These are phyloP conservation scores for Ceratoteleas bidentatus DNA, from an alignment of 1,140 invertebrate genomes.

Conservation along the genomic window DNA sequence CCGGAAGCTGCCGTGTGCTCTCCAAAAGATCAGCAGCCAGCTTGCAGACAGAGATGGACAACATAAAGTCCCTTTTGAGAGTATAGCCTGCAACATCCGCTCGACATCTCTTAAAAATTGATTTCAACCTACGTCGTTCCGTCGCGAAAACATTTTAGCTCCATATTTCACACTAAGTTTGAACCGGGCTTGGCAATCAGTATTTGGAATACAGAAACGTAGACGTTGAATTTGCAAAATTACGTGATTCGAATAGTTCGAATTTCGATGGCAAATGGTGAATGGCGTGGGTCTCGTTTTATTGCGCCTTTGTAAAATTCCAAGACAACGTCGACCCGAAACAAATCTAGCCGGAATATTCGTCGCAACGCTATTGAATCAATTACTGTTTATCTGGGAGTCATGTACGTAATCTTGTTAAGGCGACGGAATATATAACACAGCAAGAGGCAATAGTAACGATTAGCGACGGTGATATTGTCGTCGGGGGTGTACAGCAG, in stretches of 20 bases:
- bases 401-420: background rate
- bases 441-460: constrained; percentile 11
- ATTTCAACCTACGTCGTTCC: constrained; percentile 63
- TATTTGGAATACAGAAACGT: constrained; percentile 7
- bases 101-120: constrained; percentile 74
- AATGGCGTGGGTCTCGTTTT: too few species aligned
- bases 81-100: constrained; percentile 69
- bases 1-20: constrained; percentile 45
- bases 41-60: constrained; percentile 57
- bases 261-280: background rate
- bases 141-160: constrained; percentile 22
- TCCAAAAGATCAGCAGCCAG: constrained; percentile 47
- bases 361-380: too few species aligned
- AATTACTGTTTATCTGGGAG: too few species aligned
- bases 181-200: constrained; percentile 16
- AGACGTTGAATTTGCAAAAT: constrained; percentile 11
- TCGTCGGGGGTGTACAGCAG: constrained; percentile 26
- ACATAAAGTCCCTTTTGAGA: constrained; percentile 61
- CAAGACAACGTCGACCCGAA: too few species aligned
- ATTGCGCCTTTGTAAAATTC: too few species aligned
- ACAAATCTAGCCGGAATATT: too few species aligned
- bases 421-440: background rate
- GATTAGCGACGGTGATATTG: constrained; percentile 38
- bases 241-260: background rate
- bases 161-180: constrained; percentile 42